Base-by-base conservation (phyloP, 2,797 vertebrate species). In the Leptoclinus maculatus region DNA sequence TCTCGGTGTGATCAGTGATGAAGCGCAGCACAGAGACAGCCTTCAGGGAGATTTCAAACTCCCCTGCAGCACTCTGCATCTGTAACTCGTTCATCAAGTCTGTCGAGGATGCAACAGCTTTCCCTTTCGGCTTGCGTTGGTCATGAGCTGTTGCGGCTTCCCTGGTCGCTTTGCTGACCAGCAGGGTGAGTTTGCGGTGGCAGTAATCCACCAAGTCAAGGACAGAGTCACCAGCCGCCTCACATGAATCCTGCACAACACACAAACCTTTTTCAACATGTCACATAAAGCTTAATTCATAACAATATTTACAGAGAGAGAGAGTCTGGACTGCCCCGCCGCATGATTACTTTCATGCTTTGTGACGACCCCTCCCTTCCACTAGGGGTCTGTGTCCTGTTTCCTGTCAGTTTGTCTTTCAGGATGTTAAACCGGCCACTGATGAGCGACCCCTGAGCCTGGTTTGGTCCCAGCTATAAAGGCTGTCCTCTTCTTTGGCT, bases 151-250 rank as follows among this genome's bases (percentile, higher is more conserved):
- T 57, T 0, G 60, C 8, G 1, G 69, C 78, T 2, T 85, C 79
- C 0, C 17, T 83, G 75, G 89, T 43, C 1, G 80, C 92, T 62
- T 74, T 91, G 66, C 96, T 95, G 34, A 91, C 93, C 23, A 99
- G 88, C 75, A 97, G 85, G 17, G 93, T 96, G 88, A 99, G 93
- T 84, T 99, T 99, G 41, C 97, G 96, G 88, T 98, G 97, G 87
- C 97, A 98, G 62, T 99, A 99, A 94, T 99, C 98, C 47, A 98
- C 95, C 79, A 99, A 90, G 85, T 99, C 98, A 83, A 99, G 92
- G 57, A 97, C 39, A 27, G 93, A 91, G 51, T 97, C 97, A 39
- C 95, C 97, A 3, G 97, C 97, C 63, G 97, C 96, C 68, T 97
- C 96, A 5, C 97, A 98, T 11, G 96, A 95, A 68, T 99, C 97